phyloP scores from a whole-genome alignment of 2,888 invertebrate genomes.

The Malacosoma neustria region DNA sequence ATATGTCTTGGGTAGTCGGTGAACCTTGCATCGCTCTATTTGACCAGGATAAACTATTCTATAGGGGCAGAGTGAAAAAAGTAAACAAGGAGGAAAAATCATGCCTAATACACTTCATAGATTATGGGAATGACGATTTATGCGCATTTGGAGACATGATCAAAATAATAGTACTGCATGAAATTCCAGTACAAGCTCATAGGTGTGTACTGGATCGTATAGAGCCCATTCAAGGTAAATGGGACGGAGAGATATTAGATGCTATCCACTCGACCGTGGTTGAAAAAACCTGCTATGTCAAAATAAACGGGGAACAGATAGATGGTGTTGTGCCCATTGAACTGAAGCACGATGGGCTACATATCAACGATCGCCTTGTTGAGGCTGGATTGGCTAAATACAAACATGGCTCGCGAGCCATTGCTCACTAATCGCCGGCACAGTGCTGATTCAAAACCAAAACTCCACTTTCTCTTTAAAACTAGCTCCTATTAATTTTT shows the following conservation, averaged over 20 bases:
- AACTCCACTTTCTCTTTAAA: no score
- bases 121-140: slow-evolving; percentile 87
- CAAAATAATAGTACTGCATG: slow-evolving; percentile 75
- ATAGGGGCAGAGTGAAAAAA: slow-evolving; percentile 78
- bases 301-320: slow-evolving; percentile 42
- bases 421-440: slow-evolving; percentile 37
- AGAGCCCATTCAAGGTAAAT: slow-evolving; percentile 40
- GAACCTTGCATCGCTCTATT: slow-evolving; percentile 82
- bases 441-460: no score
- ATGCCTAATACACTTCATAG: slow-evolving; percentile 81
- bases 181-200: slow-evolving; percentile 80
- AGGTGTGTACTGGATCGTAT: slow-evolving; percentile 71
- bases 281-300: slow-evolving; percentile 70
- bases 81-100: slow-evolving; percentile 42
- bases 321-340: slow-evolving; percentile 43
- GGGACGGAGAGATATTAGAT: slow-evolving; percentile 74
- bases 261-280: slow-evolving; percentile 76
- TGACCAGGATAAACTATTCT: slow-evolving; percentile 79
- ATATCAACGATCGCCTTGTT: slow-evolving; percentile 63
- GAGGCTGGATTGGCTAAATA: slow-evolving; percentile 56
- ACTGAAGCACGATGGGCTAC: slow-evolving; percentile 45
- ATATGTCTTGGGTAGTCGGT: slow-evolving; percentile 74
- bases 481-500: no score
- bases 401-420: slow-evolving; percentile 41
- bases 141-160: slow-evolving; percentile 74